Conservation (phyloP, 2,888 invertebrate species). For the Rotaria magnacalcarata region DNA sequence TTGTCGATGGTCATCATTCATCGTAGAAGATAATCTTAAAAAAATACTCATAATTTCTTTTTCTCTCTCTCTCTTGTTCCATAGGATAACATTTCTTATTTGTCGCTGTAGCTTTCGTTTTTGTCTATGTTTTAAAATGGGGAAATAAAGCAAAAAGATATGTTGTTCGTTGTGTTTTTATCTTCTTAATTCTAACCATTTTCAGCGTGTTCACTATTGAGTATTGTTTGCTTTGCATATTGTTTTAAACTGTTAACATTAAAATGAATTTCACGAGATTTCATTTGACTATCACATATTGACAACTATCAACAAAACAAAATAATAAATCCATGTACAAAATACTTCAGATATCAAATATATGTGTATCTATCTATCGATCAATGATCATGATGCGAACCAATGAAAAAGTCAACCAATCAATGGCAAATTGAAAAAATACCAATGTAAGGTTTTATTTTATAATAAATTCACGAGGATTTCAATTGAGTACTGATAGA, state of each 20-base stretch:
- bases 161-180: background rate
- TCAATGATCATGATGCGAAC: too few relatives aligned
- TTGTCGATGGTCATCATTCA: constrained; percentile 3
- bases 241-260: background rate
- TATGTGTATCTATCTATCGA: too few relatives aligned
- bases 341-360: too few relatives aligned
- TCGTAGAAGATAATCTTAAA: background rate
- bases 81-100: background rate
- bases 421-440: too few relatives aligned
- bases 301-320: background rate
- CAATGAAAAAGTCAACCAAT: too few relatives aligned
- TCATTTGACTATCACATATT: background rate
- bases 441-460: too few relatives aligned
- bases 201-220: background rate
- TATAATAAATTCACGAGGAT: too few relatives aligned
- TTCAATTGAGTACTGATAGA: too few relatives aligned
- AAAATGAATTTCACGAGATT: background rate
- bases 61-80: background rate
- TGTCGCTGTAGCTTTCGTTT: background rate
- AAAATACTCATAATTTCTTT: background rate
- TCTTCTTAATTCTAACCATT: background rate
- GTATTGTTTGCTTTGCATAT: background rate
- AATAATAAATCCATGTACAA: background rate
- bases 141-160: background rate
- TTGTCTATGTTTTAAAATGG: background rate